A percentile compares a stretch with the other conserved stretches of the same genome.
Conservation (phyloP, 2,888 invertebrate species). For the Oithona nana region DNA sequence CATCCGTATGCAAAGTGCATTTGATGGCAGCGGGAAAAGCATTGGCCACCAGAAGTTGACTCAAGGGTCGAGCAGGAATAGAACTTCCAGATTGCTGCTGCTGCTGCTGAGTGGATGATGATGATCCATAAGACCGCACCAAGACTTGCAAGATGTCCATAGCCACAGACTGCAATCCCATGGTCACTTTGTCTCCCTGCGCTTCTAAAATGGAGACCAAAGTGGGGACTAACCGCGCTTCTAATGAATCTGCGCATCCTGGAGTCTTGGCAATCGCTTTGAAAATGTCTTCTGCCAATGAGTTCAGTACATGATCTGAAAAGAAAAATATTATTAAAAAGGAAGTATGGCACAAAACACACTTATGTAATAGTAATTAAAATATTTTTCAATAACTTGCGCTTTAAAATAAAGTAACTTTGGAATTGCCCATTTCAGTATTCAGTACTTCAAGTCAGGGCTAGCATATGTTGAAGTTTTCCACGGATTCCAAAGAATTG, state of each 20-base stretch:
- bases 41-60: background rate
- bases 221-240: conserved; percentile 44
- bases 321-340: background rate
- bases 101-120: conserved; percentile 37
- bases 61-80: background rate
- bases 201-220: conserved; percentile 39
- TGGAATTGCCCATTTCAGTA: too few relatives aligned
- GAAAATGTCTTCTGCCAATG: conserved; percentile 42
- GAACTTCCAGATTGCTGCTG: conserved; percentile 36
- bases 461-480: too few relatives aligned
- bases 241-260: conserved; percentile 37
- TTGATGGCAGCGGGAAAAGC: conserved; percentile 31
- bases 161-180: conserved; percentile 34
- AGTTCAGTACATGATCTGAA: conserved; percentile 41
- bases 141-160: conserved; percentile 45
- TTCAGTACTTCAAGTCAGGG: too few relatives aligned
- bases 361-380: conserved; percentile 2
- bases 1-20: conserved; percentile 42
- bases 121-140: conserved; percentile 40
- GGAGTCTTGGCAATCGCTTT: conserved; percentile 41
- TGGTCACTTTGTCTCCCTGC: conserved; percentile 29
- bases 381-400: too few relatives aligned
- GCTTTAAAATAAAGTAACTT: too few relatives aligned
- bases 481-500: too few relatives aligned
- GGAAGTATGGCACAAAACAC: background rate